These are phyloP conservation scores for Tipula helvola DNA, from an alignment of 2,888 invertebrate species.

Conservation along the genomic window DNA sequence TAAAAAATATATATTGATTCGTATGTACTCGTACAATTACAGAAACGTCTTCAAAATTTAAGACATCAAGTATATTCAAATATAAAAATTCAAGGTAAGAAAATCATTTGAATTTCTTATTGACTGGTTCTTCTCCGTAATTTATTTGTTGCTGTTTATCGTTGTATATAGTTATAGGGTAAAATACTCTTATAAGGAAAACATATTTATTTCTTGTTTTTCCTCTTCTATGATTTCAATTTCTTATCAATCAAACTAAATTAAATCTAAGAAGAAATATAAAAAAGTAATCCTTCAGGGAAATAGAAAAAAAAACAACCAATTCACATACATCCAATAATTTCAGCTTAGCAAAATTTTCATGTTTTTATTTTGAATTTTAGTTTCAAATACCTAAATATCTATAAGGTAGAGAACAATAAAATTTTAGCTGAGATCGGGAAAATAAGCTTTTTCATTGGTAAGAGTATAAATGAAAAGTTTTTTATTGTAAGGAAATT, in stretches of 20 bases:
- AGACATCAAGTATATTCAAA: not conserved
- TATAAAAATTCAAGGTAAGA: not conserved
- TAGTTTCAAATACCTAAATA: not conserved
- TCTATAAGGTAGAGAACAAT: not conserved
- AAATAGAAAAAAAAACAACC: not conserved
- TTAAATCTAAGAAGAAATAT: not conserved
- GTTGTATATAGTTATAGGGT: too few relatives aligned
- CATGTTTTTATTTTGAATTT: not conserved
- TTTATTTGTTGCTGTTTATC: not conserved
- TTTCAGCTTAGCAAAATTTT: not conserved
- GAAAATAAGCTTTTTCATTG: not conserved
- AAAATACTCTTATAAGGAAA: not conserved
- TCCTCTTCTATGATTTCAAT: not conserved
- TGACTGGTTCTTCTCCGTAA: not conserved
- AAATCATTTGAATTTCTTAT: not conserved
- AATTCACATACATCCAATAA: not conserved
- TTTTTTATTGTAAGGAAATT: not conserved
- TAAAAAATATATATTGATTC: not conserved
- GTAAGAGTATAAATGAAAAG: not conserved
- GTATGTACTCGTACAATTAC: not conserved
- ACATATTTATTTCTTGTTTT: not conserved
- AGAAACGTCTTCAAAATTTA: not conserved
- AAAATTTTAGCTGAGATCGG: not conserved
- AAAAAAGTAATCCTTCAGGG: not conserved
- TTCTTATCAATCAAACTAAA: not conserved